These are phyloP conservation scores for Vicugna pacos DNA, from an alignment of 2,113 vertebrate genomes.

Conservation along the genomic window DNA sequence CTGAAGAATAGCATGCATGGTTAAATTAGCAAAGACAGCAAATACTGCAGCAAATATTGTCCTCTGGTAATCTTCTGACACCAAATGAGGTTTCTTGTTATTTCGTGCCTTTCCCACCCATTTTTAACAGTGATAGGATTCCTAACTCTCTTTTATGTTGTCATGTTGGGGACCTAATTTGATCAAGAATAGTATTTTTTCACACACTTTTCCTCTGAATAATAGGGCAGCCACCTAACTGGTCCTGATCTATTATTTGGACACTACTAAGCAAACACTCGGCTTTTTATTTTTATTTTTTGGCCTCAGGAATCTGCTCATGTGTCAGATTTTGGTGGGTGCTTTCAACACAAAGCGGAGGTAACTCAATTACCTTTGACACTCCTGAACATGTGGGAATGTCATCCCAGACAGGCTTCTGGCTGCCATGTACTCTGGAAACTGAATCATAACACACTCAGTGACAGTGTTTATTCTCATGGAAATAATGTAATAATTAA, in stretches of 20 bases:
- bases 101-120: not conserved
- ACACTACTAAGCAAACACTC: not conserved
- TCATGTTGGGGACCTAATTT: not conserved
- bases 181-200: not conserved
- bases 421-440: not conserved
- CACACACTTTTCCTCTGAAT: not conserved
- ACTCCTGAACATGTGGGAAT: not conserved
- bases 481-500: slow-evolving; percentile 36
- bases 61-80: not conserved
- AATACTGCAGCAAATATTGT: not conserved
- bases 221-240: not conserved
- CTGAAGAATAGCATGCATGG: not conserved
- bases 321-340: not conserved
- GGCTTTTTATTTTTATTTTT: not conserved
- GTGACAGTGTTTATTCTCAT: not conserved
- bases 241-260: not conserved
- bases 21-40: not conserved
- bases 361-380: not conserved
- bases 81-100: not conserved
- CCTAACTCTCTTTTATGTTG: not conserved
- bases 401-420: not conserved
- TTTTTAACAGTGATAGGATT: not conserved
- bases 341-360: not conserved
- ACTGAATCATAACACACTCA: not conserved
- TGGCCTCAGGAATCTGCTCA: not conserved